Evolutionary conservation across 2,888 invertebrate genomes (phyloP), one percentile per base, ranked within the genome.

Genomic region (Cheiracanthium punctorium): DNA sequence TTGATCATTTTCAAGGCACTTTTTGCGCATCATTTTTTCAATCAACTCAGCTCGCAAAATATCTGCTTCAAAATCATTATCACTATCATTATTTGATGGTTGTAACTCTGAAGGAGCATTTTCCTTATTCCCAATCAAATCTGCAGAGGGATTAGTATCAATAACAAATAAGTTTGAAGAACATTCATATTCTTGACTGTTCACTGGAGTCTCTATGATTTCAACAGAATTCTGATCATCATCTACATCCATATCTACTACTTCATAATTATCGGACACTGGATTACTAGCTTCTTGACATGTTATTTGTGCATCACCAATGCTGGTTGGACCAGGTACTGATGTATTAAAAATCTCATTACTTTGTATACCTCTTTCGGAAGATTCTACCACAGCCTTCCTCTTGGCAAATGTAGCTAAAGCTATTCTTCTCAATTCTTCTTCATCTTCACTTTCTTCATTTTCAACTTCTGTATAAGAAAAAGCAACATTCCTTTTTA

Each of bases 201-300:
- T 37, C 10, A 37, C 4, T 14, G 33, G 8, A 65, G 48, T 37
- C 1, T 65, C 75, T 52, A 58, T 30, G 73, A 48, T 58, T 67
- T 79, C 77, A 30, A 24, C 24, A 14, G 29, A 30, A 10, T 8
- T 14, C 14, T 58, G n/a, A 20, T 82, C 76, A 10, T 81, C 69
- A 70, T 85, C 84, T 20, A 85, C 29, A 43, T 85, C 84, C 84
- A 85, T 85, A 32, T 85, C 84, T 28, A 85, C 84, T 1, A 85
- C 24, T 41, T 85, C 79, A 85, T 79, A 74, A 69, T 85, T 85
- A 32, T 79, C 79, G 24, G n/a, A 20, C 5, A 20, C 33, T 10
- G 33, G 33, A 58, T 58, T 58, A 58, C 5, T 17, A 5, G 24
- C 24, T 1, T 24, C 20, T 7, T 24, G 10, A 48, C 17, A 17